phyloP scores from a whole-genome alignment of 2,113 vertebrate genomes.

The Rhineura floridana region DNA sequence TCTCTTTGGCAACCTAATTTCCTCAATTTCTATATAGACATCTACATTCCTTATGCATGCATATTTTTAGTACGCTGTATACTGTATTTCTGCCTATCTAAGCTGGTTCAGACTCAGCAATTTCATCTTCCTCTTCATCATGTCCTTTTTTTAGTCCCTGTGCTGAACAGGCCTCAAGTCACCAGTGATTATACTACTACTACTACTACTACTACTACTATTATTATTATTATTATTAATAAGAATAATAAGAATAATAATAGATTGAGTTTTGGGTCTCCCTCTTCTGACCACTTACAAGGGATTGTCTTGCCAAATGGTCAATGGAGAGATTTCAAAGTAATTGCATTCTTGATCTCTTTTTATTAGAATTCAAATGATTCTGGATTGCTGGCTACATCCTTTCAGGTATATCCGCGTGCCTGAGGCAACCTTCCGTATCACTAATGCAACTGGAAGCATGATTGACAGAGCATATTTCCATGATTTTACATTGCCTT shows the following conservation, averaged over 20 bases:
- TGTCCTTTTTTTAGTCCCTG: background rate
- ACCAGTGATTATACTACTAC: slow-evolving; percentile 11
- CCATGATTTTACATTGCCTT: slow-evolving; percentile 27
- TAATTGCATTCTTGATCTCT: background rate
- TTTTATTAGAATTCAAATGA: slow-evolving; percentile 16
- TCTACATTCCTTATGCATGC: background rate
- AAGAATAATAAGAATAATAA: too few species aligned
- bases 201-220: too few species aligned
- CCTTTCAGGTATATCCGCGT: background rate
- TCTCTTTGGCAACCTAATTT: background rate
- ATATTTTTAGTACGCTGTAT: background rate
- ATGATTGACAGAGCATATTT: slow-evolving; percentile 4
- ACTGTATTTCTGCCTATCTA: slow-evolving; percentile 24
- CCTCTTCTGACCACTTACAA: background rate
- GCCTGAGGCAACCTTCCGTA: background rate
- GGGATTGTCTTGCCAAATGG: background rate
- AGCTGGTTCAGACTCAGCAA: slow-evolving; percentile 13
- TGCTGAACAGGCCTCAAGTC: slow-evolving; percentile 13
- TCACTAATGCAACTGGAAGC: slow-evolving; percentile 48
- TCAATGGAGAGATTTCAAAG: background rate
- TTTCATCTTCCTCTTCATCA: background rate
- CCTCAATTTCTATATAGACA: background rate
- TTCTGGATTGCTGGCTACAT: slow-evolving; percentile 5
- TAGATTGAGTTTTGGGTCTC: background rate
- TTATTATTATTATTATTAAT: too few species aligned